These are phyloP conservation scores for Pecten maximus DNA, from an alignment of 2,888 invertebrate genomes.

Conservation along the genomic window DNA sequence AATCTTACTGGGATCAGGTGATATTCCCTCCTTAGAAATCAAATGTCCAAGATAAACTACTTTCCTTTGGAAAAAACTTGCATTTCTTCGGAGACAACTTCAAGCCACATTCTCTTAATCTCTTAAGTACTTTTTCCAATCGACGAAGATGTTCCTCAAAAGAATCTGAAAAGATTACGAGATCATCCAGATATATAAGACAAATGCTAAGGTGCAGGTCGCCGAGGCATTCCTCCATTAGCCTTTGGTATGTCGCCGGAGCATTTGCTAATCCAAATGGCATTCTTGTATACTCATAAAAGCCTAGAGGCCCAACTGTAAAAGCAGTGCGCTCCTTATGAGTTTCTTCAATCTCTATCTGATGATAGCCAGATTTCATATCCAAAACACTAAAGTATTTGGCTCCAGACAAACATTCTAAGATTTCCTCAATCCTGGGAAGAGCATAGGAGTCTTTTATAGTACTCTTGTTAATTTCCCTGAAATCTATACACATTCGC, in stretches of 20 bases:
- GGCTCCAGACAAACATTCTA: constrained; percentile 27
- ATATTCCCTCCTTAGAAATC: background rate
- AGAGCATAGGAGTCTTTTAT: constrained; percentile 38
- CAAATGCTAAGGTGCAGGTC: background rate
- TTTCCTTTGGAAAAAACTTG: too few species aligned
- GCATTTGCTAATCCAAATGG: too few species aligned
- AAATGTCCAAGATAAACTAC: background rate
- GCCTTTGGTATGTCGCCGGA: background rate
- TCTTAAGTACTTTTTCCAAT: background rate
- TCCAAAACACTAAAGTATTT: constrained; percentile 28
- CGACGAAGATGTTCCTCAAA: constrained; percentile 18
- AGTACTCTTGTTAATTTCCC: constrained; percentile 34
- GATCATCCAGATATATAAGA: background rate
- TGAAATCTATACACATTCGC: constrained; percentile 40
- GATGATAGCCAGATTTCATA: constrained; percentile 40
- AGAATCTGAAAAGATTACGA: background rate
- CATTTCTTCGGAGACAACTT: too few species aligned
- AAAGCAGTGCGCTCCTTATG: constrained; percentile 60
- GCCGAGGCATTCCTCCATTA: background rate
- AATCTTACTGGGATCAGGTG: background rate
- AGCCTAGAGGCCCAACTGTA: constrained; percentile 50
- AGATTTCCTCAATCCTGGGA: constrained; percentile 36
- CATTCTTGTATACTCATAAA: too few species aligned
- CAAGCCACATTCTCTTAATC: too few species aligned
- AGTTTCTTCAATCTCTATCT: constrained; percentile 46